Conservation (phyloP, 37 sponge, comb jelly and placozoan genomes). For the Mnemiopsis leidyi region DNA sequence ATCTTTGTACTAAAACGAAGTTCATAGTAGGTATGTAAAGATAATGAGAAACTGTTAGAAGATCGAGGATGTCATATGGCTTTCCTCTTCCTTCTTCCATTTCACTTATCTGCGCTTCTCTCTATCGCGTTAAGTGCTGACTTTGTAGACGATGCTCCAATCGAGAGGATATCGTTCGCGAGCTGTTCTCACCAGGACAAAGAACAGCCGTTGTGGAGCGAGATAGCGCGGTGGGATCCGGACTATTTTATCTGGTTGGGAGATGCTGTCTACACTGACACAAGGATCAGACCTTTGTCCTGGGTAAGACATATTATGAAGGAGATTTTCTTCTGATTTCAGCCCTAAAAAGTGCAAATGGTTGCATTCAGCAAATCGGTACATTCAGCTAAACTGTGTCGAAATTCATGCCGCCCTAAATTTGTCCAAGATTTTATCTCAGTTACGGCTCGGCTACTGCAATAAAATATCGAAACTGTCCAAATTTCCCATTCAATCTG, state of each 20-base stretch:
- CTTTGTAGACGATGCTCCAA: conserved; percentile 2
- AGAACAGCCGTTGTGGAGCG: conserved; percentile 61
- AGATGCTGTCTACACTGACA: conserved; percentile 59
- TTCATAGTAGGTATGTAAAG: neutral
- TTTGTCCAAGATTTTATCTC: too few species aligned
- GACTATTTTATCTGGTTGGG: conserved; percentile 65
- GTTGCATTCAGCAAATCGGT: too few species aligned
- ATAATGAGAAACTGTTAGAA: neutral
- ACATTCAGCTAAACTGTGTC: too few species aligned
- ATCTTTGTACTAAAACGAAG: too few species aligned
- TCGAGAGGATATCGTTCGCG: conserved; percentile 21
- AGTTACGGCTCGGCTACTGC: too few species aligned
- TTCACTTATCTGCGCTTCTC: neutral
- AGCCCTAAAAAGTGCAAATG: too few species aligned
- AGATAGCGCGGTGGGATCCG: conserved; percentile 63
- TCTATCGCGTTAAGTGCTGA: neutral
- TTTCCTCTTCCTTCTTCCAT: neutral
- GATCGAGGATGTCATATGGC: conserved; percentile 34
- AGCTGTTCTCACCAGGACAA: conserved; percentile 45
- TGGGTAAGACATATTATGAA: too few species aligned
- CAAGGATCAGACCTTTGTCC: neutral
- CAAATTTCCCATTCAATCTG: too few species aligned
- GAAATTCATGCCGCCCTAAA: too few species aligned
- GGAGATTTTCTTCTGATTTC: too few species aligned
- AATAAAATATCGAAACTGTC: too few species aligned